Base-by-base conservation (phyloP, 1,140 invertebrate genomes). In the Megalonaias nervosa region DNA sequence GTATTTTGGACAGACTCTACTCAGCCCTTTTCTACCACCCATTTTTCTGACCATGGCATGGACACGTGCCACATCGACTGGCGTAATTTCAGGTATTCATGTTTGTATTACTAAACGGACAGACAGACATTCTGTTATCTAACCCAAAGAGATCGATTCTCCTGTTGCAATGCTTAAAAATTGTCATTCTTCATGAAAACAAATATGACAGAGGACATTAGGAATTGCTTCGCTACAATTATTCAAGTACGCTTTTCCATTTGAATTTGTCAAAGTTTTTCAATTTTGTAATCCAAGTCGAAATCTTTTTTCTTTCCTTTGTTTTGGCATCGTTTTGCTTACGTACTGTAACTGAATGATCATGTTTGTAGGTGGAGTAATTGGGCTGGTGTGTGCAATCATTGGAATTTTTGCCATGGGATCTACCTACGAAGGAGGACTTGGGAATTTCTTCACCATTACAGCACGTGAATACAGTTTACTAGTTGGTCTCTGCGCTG, bases 201-300 rank as follows among this genome's bases (percentile, higher is more conserved):
- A 48, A 9, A 48, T 48, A 9, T 48, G 38, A 48, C 38, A 48
- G 38, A 48, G 38, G 6, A 48, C 38, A 48, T 6, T 48, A 48
- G 11, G 4, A 48, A 48, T 48, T 48, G 11, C 38, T 11, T 48
- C 38, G 11, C 38, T 48, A 48, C 6, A 6, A 48, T 48, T 48
- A 9, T 48, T 48, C 1, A 48, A 48, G 38, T 48, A 48, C 38
- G 0, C 38, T 9, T 9, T 48, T 48, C 38, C 6, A 48, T 6
- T 48, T 48, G 38, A 48, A 48, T 48, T 48, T 48, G 6, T 38
- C 6, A 3, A 82, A 84, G 17, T 68, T 84, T n/a, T 77, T 86
- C 21, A 89, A 86, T 86, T 89, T 89, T 77, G 82, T 81, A 31
- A 79, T 89, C 6, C 86, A 86, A 6, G 84, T 38, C 15, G 1